Evolutionary conservation across 2,113 vertebrate species (phyloP).

Genomic region (Passer domesticus): DNA sequence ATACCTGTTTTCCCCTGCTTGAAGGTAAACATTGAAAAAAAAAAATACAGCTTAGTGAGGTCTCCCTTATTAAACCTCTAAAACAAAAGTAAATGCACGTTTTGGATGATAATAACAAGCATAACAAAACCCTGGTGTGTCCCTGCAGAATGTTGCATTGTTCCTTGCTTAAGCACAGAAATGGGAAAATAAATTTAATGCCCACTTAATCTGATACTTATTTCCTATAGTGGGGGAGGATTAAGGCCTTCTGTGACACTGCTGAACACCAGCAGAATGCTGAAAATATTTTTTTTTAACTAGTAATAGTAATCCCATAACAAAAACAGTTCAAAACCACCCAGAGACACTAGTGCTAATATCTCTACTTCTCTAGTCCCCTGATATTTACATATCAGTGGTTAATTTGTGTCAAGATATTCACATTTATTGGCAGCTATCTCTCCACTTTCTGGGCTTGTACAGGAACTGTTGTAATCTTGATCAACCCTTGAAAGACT

Average conservation of each 20-base stretch:
- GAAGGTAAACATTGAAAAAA: not conserved
- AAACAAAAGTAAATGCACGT: fast-evolving
- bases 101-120: fast-evolving
- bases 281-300: not conserved
- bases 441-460: not conserved
- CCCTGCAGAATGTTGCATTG: not conserved
- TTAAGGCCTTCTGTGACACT: not conserved
- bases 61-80: not conserved
- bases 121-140: not conserved
- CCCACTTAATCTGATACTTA: not conserved
- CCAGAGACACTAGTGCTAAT: fast-evolving
- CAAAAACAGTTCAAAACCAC: not conserved
- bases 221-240: not conserved
- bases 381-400: not conserved
- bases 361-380: not conserved
- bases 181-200: not conserved
- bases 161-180: not conserved
- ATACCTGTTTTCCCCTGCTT: fast-evolving
- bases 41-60: not conserved
- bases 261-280: not conserved
- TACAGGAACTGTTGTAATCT: not conserved
- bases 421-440: not conserved
- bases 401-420: fast-evolving
- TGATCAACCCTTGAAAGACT: not conserved
- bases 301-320: fast-evolving